Conservation (phyloP, 2,888 invertebrate genomes). For the Hirudinaria manillensis region DNA sequence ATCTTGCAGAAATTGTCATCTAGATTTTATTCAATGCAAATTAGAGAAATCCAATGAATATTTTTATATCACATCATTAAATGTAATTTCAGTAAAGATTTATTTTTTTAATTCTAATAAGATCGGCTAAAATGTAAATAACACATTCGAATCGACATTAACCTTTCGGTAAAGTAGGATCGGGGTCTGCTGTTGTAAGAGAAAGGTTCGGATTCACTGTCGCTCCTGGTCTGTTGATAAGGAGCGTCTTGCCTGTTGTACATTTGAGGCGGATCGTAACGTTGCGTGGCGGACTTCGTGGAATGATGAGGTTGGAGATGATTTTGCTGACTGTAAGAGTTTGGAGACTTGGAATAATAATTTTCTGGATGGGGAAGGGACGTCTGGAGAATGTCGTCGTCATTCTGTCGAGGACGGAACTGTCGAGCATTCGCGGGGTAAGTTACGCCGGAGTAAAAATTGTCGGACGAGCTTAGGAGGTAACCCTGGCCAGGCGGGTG, state of each 20-base stretch:
- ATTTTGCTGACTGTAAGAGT: not conserved
- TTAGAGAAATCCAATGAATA: no score
- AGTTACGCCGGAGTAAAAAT: slow-evolving; percentile 56
- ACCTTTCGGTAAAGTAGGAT: slow-evolving; percentile 47
- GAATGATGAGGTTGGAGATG: not conserved
- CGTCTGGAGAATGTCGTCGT: not conserved
- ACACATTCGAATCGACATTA: not conserved
- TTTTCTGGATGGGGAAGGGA: not conserved
- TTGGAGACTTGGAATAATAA: slow-evolving; percentile 2
- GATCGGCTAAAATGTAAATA: no score
- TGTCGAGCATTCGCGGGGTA: slow-evolving; percentile 19
- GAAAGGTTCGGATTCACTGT: slow-evolving; percentile 58
- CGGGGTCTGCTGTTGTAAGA: slow-evolving; percentile 80
- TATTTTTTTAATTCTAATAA: no score
- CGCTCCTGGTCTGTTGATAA: slow-evolving; percentile 46
- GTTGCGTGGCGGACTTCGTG: no score
- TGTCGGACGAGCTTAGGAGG: slow-evolving; percentile 81
- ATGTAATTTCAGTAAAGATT: no score
- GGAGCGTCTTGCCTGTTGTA: slow-evolving; percentile 34
- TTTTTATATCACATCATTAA: no score
- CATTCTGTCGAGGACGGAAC: not conserved
- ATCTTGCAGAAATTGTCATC: no score
- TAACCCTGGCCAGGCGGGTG: slow-evolving; percentile 6
- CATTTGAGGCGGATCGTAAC: slow-evolving; percentile 11
- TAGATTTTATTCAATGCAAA: no score